These are phyloP conservation scores for Hydrocynus forskahlii DNA, from an alignment of 2,797 vertebrate genomes.

Conservation along the genomic window DNA sequence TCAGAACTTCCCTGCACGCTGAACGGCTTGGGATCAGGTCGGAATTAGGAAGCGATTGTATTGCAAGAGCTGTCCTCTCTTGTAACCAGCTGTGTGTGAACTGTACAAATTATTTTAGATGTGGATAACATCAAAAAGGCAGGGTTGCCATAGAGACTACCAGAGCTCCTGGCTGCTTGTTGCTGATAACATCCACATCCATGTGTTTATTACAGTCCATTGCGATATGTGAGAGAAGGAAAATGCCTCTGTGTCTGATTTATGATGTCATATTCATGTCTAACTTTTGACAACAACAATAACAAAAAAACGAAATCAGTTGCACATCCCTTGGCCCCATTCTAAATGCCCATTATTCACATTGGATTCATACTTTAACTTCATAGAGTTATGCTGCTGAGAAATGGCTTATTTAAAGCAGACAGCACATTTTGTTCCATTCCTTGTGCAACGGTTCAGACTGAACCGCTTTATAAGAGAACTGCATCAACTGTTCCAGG, in stretches of 20 bases:
- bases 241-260: background rate
- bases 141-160: constrained; percentile 21
- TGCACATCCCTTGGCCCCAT: background rate
- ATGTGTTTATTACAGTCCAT: too few relatives aligned
- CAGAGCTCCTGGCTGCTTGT: background rate
- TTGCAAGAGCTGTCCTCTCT: background rate
- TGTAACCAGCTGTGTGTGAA: background rate
- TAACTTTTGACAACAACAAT: background rate
- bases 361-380: background rate
- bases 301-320: background rate
- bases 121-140: background rate
- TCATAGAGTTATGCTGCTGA: background rate
- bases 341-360: background rate
- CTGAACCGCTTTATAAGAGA: too few relatives aligned
- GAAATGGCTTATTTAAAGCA: background rate
- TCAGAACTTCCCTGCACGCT: background rate
- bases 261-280: background rate
- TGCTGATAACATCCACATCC: background rate
- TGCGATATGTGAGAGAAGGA: background rate
- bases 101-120: background rate
- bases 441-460: background rate
- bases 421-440: background rate
- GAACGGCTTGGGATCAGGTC: background rate
- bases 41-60: background rate
- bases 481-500: background rate